Percentiles rank a stretch among this genome's conserved stretches.
phyloP scores from a whole-genome alignment of 2,113 vertebrate species.

The Microcebus jonahi region DNA sequence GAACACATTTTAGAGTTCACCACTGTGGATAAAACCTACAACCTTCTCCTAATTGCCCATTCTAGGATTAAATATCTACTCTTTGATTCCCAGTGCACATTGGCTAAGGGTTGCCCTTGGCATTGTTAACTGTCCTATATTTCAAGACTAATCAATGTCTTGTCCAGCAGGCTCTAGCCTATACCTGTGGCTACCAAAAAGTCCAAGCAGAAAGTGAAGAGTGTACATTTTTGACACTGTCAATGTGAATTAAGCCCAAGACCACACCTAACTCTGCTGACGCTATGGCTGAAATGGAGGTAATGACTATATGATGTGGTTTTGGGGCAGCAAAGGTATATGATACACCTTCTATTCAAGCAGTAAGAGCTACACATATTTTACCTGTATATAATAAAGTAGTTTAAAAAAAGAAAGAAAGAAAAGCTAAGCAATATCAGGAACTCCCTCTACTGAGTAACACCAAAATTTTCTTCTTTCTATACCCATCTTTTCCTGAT shows the following conservation, averaged over 20 bases:
- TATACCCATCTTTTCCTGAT: neutral
- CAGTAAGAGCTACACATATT: neutral
- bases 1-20: neutral
- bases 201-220: neutral
- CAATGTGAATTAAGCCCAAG: neutral
- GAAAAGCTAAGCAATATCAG: neutral
- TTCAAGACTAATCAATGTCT: neutral
- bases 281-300: neutral
- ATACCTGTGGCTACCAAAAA: neutral
- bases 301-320: neutral
- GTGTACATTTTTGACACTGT: neutral
- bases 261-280: fast-evolving
- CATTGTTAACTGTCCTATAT: neutral
- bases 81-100: neutral
- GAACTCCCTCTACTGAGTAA: neutral
- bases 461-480: neutral
- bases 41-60: neutral
- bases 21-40: neutral
- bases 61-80: neutral
- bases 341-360: neutral
- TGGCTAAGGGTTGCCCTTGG: neutral
- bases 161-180: neutral
- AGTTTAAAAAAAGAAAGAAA: neutral
- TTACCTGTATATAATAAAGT: neutral
- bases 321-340: neutral